These are phyloP conservation scores for Synergus umbraculus DNA, from an alignment of 2,888 invertebrate species.

Conservation along the genomic window DNA sequence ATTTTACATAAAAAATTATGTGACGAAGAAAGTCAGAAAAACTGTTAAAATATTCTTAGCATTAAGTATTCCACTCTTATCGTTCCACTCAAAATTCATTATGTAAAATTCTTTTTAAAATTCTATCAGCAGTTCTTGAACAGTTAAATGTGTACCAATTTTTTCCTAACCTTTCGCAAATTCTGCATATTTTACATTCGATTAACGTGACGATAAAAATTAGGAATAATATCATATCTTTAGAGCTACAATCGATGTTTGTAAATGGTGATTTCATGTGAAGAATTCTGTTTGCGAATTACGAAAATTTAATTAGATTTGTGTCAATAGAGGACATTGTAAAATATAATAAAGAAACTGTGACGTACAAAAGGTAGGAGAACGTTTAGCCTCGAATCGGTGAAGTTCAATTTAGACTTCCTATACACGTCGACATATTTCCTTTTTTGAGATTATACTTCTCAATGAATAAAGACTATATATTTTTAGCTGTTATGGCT, in stretches of 20 bases:
- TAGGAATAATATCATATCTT: not conserved
- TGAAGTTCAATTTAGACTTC: slow-evolving; percentile 29
- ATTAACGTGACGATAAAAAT: not conserved
- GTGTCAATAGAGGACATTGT: not conserved
- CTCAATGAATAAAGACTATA: not conserved
- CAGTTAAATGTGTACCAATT: not conserved
- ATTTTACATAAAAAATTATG: too few relatives aligned
- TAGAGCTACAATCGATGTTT: not conserved
- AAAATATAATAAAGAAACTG: not conserved
- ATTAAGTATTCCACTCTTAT: slow-evolving; percentile 20
- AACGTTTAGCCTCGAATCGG: slow-evolving; percentile 14
- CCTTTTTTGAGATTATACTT: slow-evolving; percentile 10
- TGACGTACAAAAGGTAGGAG: slow-evolving; percentile 12
- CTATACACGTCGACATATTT: slow-evolving; percentile 10
- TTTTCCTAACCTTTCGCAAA: slow-evolving; percentile 38
- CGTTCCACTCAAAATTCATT: slow-evolving; percentile 1
- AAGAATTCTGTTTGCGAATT: not conserved
- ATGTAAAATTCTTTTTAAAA: not conserved
- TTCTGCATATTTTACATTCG: not conserved
- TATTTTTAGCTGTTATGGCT: too few relatives aligned
- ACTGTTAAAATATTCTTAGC: not conserved
- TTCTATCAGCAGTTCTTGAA: not conserved
- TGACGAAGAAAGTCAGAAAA: not conserved
- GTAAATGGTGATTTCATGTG: not conserved
- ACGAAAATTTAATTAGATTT: not conserved